Percentiles rank a stretch among this genome's conserved stretches.
phyloP scores from a whole-genome alignment of 2,113 vertebrate species.

The Hipposideros armiger region DNA sequence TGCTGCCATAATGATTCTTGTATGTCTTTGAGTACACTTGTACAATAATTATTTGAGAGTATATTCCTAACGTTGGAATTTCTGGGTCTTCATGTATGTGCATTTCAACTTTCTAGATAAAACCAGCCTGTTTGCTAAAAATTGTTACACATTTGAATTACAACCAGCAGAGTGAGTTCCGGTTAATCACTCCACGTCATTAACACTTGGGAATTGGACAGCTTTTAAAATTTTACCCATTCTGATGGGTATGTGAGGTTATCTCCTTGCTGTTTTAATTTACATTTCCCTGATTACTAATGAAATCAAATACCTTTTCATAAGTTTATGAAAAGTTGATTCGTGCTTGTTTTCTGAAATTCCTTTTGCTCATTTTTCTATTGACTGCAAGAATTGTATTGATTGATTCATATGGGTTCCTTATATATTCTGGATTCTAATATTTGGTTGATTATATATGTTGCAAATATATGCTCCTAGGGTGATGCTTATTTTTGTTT shows the following conservation, averaged over 20 bases:
- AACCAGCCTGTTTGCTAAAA: background rate
- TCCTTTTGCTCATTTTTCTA: conserved; percentile 30
- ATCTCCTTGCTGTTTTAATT: background rate
- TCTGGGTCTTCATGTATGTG: background rate
- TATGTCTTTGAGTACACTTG: background rate
- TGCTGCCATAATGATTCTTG: background rate
- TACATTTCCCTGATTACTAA: background rate
- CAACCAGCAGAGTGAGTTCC: background rate
- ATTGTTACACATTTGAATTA: background rate
- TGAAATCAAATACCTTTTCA: background rate
- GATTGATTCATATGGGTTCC: background rate
- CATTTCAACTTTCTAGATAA: background rate
- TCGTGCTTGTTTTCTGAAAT: conserved; percentile 7
- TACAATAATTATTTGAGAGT: background rate
- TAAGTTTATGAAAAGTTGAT: background rate
- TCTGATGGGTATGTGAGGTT: background rate
- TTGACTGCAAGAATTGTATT: background rate
- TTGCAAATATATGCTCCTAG: background rate
- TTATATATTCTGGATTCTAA: background rate
- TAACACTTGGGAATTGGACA: background rate
- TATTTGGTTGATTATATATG: background rate
- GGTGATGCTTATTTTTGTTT: background rate
- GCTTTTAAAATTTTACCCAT: background rate
- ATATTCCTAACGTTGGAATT: background rate
- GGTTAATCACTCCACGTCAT: background rate